These are phyloP conservation scores for Branchinecta lynchi DNA, from an alignment of 1,140 invertebrate species.

Conservation along the genomic window DNA sequence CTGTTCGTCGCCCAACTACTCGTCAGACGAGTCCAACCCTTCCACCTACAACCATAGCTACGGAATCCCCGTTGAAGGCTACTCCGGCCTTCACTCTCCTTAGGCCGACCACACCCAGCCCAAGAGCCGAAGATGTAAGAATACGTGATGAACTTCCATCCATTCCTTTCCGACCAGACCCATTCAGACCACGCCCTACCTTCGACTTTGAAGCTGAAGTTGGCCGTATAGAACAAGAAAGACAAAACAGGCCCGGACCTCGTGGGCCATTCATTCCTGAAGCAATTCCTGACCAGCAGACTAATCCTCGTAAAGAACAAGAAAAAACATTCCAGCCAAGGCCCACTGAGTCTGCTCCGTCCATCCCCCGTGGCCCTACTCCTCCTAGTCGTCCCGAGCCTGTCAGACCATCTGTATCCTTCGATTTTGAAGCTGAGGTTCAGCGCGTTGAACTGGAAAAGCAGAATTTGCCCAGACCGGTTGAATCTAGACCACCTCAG, in stretches of 20 bases:
- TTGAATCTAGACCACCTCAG: too few relatives aligned
- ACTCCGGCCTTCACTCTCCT: neutral
- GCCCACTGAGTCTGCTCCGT: neutral
- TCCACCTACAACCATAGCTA: neutral
- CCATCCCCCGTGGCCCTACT: neutral
- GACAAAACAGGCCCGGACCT: too few relatives aligned
- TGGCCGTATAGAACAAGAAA: too few relatives aligned
- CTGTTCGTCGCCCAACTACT: neutral
- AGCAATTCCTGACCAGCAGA: too few relatives aligned
- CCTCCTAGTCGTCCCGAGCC: neutral
- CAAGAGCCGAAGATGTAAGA: conserved; percentile 10
- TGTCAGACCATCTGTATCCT: neutral
- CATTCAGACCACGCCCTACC: neutral
- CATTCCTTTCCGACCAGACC: conserved; percentile 3
- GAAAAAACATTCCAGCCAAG: too few relatives aligned
- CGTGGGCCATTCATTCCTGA: too few relatives aligned
- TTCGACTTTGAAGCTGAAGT: too few relatives aligned
- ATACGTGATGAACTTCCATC: conserved; percentile 27
- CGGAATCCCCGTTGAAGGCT: neutral
- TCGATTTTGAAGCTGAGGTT: conserved; percentile 16
- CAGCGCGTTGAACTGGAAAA: neutral
- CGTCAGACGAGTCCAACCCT: neutral
- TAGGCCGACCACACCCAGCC: conserved; percentile 15
- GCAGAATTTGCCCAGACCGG: neutral
- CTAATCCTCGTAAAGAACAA: too few relatives aligned